Conservation (phyloP, 2,113 vertebrate genomes). For the Cephalopterus ornatus region DNA sequence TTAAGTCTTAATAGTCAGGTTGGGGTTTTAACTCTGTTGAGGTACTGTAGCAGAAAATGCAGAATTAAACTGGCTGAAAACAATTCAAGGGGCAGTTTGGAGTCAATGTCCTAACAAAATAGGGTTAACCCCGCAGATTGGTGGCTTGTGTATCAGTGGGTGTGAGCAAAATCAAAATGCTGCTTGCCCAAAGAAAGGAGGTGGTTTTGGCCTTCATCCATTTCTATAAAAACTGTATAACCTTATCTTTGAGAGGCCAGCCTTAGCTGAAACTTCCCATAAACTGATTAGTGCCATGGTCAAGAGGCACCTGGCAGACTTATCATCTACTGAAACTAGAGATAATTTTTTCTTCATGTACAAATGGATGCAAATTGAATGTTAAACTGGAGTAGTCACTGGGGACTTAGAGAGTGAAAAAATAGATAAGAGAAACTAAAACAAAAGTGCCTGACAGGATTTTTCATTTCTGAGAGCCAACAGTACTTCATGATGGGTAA, state of each 20-base stretch:
- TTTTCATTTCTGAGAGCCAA: not conserved
- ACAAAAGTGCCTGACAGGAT: not conserved
- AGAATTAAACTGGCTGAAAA: not conserved
- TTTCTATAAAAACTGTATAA: not conserved
- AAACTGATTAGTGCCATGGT: conserved; percentile 3
- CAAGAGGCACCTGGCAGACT: conserved; percentile 36
- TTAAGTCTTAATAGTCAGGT: not conserved
- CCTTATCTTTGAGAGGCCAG: not conserved
- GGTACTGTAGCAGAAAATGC: not conserved
- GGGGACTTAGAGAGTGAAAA: not conserved
- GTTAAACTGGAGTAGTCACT: not conserved
- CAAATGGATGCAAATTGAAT: conserved; percentile 49
- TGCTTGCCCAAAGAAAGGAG: not conserved
- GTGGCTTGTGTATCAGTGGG: not conserved
- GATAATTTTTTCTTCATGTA: conserved; percentile 1
- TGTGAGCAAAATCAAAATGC: not conserved
- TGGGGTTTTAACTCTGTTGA: not conserved
- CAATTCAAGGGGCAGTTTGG: not conserved
- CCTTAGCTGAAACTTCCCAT: not conserved
- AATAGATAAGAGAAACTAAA: not conserved
- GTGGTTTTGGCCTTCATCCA: not conserved
- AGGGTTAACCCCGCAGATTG: not conserved
- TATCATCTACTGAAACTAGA: not conserved
- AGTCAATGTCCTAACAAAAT: not conserved
- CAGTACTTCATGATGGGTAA: not conserved